These are phyloP conservation scores for Conopomorpha cramerella DNA, from an alignment of 1,140 invertebrate species.

Conservation along the genomic window DNA sequence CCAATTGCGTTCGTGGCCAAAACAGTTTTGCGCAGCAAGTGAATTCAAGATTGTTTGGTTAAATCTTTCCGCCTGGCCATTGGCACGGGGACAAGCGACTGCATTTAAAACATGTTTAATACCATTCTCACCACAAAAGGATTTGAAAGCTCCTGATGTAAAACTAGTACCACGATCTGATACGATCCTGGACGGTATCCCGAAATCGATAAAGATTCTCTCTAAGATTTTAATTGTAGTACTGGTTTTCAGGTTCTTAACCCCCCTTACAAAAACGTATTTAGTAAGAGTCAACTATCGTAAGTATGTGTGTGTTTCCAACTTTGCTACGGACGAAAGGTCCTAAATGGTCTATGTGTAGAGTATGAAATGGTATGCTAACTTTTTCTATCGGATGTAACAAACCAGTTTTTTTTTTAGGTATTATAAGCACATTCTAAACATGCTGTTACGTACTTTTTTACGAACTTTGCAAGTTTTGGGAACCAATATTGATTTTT, in stretches of 20 bases:
- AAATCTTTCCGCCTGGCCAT: not conserved
- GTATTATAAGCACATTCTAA: not conserved
- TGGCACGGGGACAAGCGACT: not conserved
- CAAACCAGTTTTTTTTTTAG: not conserved
- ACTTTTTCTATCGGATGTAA: not conserved
- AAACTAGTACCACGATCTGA: conserved; percentile 1
- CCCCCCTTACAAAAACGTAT: not conserved
- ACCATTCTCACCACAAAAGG: not conserved
- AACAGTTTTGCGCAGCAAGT: conserved; percentile 1
- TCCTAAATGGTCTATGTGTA: not conserved
- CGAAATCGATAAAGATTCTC: not conserved
- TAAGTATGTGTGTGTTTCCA: not conserved
- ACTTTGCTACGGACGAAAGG: not conserved
- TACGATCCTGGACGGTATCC: not conserved
- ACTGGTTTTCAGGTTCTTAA: not conserved
- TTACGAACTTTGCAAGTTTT: not conserved
- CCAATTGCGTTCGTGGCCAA: not conserved
- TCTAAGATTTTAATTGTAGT: not conserved
- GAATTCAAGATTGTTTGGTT: not conserved
- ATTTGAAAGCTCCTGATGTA: not conserved
- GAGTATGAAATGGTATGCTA: not conserved
- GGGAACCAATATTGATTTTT: not conserved
- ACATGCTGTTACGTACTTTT: not conserved
- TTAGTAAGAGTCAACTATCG: not conserved
- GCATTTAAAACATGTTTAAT: conserved; percentile 1